Conservation (phyloP, 2,113 vertebrate genomes). For the Paratilapia polleni region DNA sequence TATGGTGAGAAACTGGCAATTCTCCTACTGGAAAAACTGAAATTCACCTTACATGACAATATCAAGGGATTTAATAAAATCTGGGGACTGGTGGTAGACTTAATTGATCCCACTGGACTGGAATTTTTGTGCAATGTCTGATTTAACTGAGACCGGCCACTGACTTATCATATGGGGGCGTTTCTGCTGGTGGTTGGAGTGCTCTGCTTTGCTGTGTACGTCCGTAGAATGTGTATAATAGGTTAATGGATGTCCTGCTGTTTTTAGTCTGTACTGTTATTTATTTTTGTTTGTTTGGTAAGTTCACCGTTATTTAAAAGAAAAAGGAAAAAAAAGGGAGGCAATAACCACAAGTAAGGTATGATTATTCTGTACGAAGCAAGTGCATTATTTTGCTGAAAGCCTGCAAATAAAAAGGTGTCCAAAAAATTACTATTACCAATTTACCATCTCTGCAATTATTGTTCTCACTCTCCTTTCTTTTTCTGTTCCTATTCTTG, state of each 20-base stretch:
- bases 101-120: fast-evolving
- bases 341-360: neutral
- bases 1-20: no score
- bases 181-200: neutral
- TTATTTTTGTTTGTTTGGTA: neutral
- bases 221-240: neutral
- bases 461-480: no score
- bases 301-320: neutral
- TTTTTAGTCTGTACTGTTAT: no score
- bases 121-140: fast-evolving
- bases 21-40: no score
- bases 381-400: neutral
- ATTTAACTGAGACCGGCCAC: neutral
- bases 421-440: neutral
- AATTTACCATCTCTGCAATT: no score
- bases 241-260: neutral
- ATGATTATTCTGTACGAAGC: neutral
- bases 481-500: neutral
- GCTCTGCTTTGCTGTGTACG: neutral
- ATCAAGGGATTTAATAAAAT: no score
- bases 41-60: no score
- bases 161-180: neutral
- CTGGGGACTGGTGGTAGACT: neutral
- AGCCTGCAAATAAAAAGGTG: neutral
- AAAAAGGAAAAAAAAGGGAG: neutral